These are phyloP conservation scores for Tipula confusa DNA, from an alignment of 2,888 invertebrate genomes.

Conservation along the genomic window DNA sequence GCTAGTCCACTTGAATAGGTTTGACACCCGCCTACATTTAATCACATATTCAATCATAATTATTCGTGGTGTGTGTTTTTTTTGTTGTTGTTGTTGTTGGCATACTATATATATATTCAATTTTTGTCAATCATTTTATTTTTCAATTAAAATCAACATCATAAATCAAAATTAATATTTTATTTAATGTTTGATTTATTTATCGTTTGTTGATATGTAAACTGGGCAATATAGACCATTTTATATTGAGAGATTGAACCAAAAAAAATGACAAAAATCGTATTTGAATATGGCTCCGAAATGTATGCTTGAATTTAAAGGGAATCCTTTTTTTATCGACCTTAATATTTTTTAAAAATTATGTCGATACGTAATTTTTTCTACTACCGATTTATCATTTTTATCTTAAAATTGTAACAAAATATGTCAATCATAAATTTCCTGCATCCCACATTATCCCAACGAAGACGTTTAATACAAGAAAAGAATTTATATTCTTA, in stretches of 20 bases:
- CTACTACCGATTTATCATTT: conserved; percentile 25
- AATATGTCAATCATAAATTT: conserved; percentile 32
- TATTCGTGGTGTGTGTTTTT: too few species aligned
- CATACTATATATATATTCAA: neutral
- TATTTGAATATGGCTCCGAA: neutral
- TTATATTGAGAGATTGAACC: neutral
- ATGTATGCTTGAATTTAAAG: neutral
- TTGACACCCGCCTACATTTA: neutral
- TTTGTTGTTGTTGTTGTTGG: neutral
- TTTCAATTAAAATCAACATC: neutral
- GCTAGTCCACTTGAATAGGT: neutral
- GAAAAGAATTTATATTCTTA: neutral
- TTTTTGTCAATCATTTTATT: neutral
- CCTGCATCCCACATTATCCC: conserved; percentile 31
- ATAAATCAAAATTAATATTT: neutral
- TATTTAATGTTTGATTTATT: neutral
- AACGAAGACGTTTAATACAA: neutral
- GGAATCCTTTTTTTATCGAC: neutral
- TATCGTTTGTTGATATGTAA: neutral
- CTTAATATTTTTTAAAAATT: neutral
- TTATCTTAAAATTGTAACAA: conserved; percentile 27
- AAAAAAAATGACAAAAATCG: neutral
- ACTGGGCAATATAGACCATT: neutral
- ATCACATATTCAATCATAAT: neutral
- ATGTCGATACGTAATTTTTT: neutral